phyloP scores from a whole-genome alignment of 2,113 vertebrate genomes.

The Coreoperca whiteheadi region DNA sequence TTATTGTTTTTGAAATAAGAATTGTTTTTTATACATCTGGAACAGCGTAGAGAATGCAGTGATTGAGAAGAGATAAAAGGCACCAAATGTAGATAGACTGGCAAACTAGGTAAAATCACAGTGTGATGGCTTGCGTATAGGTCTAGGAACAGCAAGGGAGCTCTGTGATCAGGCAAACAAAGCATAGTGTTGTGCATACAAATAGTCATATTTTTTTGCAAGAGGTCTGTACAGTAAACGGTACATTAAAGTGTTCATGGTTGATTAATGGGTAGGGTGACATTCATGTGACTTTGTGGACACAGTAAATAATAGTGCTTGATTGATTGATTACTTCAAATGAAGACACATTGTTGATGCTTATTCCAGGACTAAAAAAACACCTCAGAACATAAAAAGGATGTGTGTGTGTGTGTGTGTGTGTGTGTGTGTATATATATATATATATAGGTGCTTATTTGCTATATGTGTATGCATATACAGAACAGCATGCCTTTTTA shows the following conservation, averaged over 20 bases:
- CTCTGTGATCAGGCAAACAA: slow-evolving; percentile 29
- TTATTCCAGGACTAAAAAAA: slow-evolving; percentile 2
- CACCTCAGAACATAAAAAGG: neutral
- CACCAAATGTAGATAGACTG: neutral
- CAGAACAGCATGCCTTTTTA: slow-evolving; percentile 4
- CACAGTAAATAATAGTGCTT: slow-evolving; percentile 10
- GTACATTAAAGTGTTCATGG: slow-evolving; percentile 28
- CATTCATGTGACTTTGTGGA: slow-evolving; percentile 20
- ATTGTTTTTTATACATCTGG: slow-evolving; percentile 1
- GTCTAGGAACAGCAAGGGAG: slow-evolving; percentile 37
- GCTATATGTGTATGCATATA: neutral
- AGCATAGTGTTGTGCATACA: slow-evolving; percentile 34
- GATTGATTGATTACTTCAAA: slow-evolving; percentile 15
- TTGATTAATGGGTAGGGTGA: slow-evolving; percentile 4
- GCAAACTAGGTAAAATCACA: slow-evolving; percentile 71
- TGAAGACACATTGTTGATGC: neutral
- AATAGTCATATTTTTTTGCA: slow-evolving; percentile 19
- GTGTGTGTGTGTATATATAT: too few relatives aligned
- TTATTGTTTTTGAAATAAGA: slow-evolving; percentile 19
- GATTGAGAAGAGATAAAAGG: slow-evolving; percentile 29
- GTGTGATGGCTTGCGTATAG: slow-evolving; percentile 45
- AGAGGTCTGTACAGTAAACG: slow-evolving; percentile 34
- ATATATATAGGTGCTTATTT: neutral
- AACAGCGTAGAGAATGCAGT: neutral
- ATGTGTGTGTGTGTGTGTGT: too few relatives aligned